Evolutionary conservation across 2,888 invertebrate species (phyloP).

Genomic region (Agrotis puta): DNA sequence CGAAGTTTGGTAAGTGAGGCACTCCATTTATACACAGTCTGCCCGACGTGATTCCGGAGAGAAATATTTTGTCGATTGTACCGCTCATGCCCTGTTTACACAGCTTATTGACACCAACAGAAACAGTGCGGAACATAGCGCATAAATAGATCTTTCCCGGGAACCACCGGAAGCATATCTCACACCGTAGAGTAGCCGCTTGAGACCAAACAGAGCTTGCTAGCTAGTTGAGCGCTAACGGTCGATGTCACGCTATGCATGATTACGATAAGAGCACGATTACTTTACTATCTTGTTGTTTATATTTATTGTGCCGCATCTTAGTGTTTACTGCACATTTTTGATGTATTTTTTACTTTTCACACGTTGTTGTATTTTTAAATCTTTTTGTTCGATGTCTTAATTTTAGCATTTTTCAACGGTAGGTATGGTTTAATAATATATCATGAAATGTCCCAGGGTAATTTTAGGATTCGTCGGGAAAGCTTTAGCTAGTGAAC

Average conservation of each 20-base stretch:
- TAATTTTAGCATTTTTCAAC: conserved; percentile 56
- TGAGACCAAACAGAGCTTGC: conserved; percentile 82
- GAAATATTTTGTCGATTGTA: conserved; percentile 91
- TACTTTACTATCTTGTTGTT: conserved; percentile 77
- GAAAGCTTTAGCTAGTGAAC: conserved; percentile 81
- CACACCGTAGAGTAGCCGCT: conserved; percentile 88
- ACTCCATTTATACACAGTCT: conserved; percentile 90
- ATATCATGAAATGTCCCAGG: conserved; percentile 72
- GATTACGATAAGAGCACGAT: conserved; percentile 89
- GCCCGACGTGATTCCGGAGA: conserved; percentile 91
- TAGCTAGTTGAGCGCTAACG: conserved; percentile 84
- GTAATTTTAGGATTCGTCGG: conserved; percentile 79
- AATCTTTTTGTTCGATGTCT: conserved; percentile 54
- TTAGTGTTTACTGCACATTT: conserved; percentile 85
- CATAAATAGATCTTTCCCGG: conserved; percentile 91
- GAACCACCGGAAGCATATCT: conserved; percentile 88
- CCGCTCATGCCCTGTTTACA: conserved; percentile 87
- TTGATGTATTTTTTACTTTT: conserved; percentile 71
- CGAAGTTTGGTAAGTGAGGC: conserved; percentile 91
- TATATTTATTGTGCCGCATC: conserved; percentile 81
- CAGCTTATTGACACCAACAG: conserved; percentile 85
- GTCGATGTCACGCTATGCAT: conserved; percentile 89
- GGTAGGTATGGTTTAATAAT: conserved; percentile 73
- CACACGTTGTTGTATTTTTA: conserved; percentile 55
- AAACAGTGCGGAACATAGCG: conserved; percentile 88